Evolutionary conservation across 2,888 invertebrate genomes (phyloP).

Genomic region (Thera obeliscata): DNA sequence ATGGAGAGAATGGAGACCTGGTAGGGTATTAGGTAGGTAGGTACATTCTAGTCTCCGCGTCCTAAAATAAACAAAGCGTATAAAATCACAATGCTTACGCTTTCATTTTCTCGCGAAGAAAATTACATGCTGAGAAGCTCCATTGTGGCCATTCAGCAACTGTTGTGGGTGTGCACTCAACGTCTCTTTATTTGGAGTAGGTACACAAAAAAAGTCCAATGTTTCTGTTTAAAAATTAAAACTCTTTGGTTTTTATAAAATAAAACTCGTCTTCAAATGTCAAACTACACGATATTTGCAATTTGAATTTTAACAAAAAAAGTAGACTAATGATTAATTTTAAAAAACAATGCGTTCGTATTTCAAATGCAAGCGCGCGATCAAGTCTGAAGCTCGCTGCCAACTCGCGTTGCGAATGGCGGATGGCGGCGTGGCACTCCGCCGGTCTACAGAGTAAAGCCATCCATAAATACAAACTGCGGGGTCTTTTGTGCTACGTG

Average conservation of each 20-base stretch:
- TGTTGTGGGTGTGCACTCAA: constrained; percentile 57
- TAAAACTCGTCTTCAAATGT: background rate
- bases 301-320: constrained; percentile 24
- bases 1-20: no score
- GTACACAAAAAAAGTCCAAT: constrained; percentile 33
- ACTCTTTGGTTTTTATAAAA: constrained; percentile 35
- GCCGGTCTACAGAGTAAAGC: constrained; percentile 51
- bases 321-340: constrained; percentile 8
- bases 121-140: constrained; percentile 70
- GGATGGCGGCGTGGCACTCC: constrained; percentile 42
- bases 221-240: constrained; percentile 22
- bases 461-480: constrained; percentile 70
- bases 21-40: background rate
- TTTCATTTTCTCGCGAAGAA: constrained; percentile 78
- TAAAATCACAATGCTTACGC: constrained; percentile 69
- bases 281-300: constrained; percentile 27
- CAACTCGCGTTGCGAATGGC: constrained; percentile 68
- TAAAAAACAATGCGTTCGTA: constrained; percentile 50
- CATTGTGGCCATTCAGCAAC: constrained; percentile 70
- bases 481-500: constrained; percentile 70
- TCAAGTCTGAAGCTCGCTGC: constrained; percentile 75
- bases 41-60: constrained; percentile 15
- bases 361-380: constrained; percentile 74
- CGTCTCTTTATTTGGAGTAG: constrained; percentile 25
- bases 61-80: constrained; percentile 53